Conservation (phyloP, 2,797 vertebrate genomes). For the Euthynnus affinis region DNA sequence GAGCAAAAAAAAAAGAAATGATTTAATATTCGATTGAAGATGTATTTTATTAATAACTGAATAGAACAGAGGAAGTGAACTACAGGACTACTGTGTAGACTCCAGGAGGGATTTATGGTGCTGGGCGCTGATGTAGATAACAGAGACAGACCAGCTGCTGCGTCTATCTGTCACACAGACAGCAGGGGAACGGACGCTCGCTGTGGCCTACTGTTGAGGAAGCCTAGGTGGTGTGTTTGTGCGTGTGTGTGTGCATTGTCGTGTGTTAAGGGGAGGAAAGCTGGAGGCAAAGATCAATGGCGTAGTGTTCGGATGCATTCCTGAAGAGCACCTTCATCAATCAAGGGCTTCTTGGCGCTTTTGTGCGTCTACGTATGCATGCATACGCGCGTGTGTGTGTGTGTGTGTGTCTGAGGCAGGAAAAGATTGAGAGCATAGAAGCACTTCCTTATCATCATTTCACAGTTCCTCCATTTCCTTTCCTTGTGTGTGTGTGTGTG, state of each 20-base stretch:
- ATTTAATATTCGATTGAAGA: not conserved
- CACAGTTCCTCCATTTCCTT: constrained; percentile 71
- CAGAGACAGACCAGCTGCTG: constrained; percentile 55
- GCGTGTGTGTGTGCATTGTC: constrained; percentile 32
- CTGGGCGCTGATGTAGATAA: constrained; percentile 51
- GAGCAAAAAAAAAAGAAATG: not conserved
- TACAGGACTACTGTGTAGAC: not conserved
- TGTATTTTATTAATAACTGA: not conserved
- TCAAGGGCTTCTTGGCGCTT: constrained; percentile 63
- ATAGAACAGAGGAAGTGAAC: not conserved
- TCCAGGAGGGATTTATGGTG: constrained; percentile 20
- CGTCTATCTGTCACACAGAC: constrained; percentile 63
- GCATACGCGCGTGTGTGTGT: constrained; percentile 10
- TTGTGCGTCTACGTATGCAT: constrained; percentile 9
- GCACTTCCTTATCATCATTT: constrained; percentile 76
- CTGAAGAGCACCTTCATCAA: constrained; percentile 81
- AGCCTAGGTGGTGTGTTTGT: constrained; percentile 33
- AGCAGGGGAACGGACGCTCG: constrained; percentile 52
- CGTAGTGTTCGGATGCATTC: constrained; percentile 77
- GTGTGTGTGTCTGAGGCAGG: constrained; percentile 51
- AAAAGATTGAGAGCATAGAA: constrained; percentile 73
- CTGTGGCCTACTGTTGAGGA: constrained; percentile 60
- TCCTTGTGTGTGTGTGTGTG: constrained; percentile 4
- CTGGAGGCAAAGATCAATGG: constrained; percentile 83
- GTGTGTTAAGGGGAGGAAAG: constrained; percentile 52